Evolutionary conservation across 53 echinoderm and acorn worm genomes (phyloP).

Genomic region (Crossaster papposus): DNA sequence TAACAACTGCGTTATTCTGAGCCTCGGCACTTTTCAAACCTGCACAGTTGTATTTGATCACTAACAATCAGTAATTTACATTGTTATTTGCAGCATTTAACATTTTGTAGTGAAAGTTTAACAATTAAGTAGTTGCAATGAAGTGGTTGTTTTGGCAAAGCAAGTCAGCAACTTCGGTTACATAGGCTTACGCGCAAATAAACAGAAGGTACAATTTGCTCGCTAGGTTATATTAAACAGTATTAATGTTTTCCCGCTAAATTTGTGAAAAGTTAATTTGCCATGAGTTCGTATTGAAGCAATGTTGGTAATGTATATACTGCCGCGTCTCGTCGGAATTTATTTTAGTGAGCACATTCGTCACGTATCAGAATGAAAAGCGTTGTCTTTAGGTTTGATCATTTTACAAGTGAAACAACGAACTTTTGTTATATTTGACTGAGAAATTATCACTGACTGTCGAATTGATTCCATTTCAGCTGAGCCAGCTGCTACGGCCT

Average conservation of each 20-base stretch:
- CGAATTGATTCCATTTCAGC: neutral
- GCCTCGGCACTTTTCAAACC: neutral
- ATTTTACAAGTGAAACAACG: neutral
- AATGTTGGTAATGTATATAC: no score
- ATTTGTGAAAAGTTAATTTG: no score
- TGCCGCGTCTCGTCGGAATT: no score
- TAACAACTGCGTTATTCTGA: slow-evolving; percentile 4
- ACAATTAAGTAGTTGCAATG: neutral
- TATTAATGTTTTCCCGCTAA: no score
- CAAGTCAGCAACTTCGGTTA: no score
- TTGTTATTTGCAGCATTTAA: neutral
- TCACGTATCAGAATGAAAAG: no score
- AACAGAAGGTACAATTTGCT: no score
- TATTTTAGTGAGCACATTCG: no score
- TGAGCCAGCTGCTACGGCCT: neutral
- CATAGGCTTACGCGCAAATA: no score
- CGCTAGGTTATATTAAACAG: no score
- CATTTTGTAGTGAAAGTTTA: neutral
- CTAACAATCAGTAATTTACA: neutral
- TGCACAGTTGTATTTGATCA: neutral
- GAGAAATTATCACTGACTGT: neutral
- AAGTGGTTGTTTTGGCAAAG: neutral
- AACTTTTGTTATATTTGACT: neutral
- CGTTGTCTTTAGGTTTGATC: no score
- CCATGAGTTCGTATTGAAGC: no score